A percentile compares a stretch with the other conserved stretches of the same genome.
These are phyloP conservation scores for Centroberyx gerrardi DNA, from an alignment of 2,797 vertebrate genomes.

Conservation along the genomic window DNA sequence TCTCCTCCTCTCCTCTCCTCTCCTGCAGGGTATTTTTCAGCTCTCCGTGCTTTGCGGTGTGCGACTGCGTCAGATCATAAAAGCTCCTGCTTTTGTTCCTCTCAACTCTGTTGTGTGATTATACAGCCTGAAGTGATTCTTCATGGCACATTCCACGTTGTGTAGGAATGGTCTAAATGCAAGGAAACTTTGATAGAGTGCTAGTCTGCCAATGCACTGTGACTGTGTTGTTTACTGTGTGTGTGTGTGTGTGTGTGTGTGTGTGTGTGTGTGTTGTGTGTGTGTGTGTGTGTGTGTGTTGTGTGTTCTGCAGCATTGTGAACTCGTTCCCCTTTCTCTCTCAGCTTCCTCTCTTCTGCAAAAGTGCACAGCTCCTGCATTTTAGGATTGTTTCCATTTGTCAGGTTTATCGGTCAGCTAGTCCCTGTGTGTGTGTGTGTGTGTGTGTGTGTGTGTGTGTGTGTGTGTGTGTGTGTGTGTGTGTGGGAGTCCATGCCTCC, in stretches of 20 bases:
- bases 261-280: neutral
- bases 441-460: too few relatives aligned
- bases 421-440: neutral
- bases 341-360: neutral
- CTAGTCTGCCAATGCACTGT: neutral
- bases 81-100: conserved; percentile 9
- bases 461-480: neutral
- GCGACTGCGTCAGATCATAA: conserved; percentile 37
- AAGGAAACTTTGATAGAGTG: neutral
- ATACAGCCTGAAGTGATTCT: conserved; percentile 11
- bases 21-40: conserved; percentile 38
- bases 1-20: neutral
- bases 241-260: neutral
- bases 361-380: neutral
- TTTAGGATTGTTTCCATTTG: neutral
- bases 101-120: conserved; percentile 17
- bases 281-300: neutral
- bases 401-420: neutral
- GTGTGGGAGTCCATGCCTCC: neutral
- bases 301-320: neutral
- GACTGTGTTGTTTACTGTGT: neutral
- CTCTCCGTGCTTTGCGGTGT: conserved; percentile 31
- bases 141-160: neutral
- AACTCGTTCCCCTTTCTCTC: neutral
- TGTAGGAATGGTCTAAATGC: neutral